phyloP scores from a whole-genome alignment of 2,113 vertebrate species.

The Eurystomus gularis region DNA sequence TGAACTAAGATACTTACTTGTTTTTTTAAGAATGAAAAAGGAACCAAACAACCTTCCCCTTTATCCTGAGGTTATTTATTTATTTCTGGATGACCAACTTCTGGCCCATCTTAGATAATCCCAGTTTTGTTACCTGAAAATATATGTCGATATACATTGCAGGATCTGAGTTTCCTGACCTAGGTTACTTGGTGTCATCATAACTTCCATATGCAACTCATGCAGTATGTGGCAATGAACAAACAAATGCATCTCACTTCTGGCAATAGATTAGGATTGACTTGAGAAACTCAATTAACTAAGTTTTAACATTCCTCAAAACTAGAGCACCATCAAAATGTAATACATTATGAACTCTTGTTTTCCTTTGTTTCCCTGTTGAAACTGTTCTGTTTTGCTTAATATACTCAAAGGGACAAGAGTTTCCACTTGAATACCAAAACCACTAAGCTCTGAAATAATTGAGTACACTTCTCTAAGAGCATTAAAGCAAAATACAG shows the following conservation, averaged over 20 bases:
- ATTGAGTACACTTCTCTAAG: background rate
- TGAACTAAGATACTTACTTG: background rate
- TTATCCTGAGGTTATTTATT: background rate
- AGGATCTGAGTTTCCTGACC: background rate
- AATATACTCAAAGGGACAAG: background rate
- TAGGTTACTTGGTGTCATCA: background rate
- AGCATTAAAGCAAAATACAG: background rate
- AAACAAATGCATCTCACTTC: background rate
- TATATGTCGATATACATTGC: background rate
- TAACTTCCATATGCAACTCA: background rate
- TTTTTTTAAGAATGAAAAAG: background rate
- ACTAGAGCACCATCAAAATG: background rate
- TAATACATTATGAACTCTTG: background rate
- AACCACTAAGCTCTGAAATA: background rate
- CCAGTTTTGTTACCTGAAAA: background rate
- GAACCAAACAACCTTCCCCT: accelerated
- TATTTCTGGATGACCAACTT: background rate
- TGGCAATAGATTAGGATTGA: background rate
- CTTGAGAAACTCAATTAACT: background rate
- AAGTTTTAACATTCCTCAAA: background rate
- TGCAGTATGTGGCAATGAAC: background rate
- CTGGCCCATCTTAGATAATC: background rate
- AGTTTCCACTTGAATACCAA: background rate
- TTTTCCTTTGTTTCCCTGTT: background rate
- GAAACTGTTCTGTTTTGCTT: background rate